Evolutionary conservation across 1,140 invertebrate species (phyloP).

Genomic region (Micrasema longulum): DNA sequence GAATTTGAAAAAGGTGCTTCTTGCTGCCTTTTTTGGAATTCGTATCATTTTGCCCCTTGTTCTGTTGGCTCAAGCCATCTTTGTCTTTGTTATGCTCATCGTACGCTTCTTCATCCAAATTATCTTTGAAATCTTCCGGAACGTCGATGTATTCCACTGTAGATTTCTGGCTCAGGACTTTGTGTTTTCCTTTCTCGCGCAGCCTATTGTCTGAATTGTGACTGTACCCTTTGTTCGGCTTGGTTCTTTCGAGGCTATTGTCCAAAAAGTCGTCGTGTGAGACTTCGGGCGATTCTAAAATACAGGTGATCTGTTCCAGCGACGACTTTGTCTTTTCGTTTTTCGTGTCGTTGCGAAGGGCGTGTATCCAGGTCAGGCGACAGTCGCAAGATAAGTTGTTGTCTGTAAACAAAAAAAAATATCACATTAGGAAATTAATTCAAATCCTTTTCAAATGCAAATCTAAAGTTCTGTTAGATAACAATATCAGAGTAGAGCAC

Average conservation of each 20-base stretch:
- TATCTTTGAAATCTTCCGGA: constrained; percentile 27
- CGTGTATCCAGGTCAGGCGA: constrained; percentile 80
- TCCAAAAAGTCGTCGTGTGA: constrained; percentile 33
- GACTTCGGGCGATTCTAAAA: constrained; percentile 30
- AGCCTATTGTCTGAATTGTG: constrained; percentile 33
- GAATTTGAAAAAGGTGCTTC: constrained; percentile 66
- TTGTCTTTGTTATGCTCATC: constrained; percentile 22
- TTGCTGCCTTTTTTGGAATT: constrained; percentile 35
- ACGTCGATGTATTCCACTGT: constrained; percentile 44
- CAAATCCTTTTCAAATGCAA: too few species aligned
- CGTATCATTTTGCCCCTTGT: constrained; percentile 39
- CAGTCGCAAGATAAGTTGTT: constrained; percentile 85
- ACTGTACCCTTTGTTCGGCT: constrained; percentile 9
- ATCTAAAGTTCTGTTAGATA: too few species aligned
- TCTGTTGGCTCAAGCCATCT: constrained; percentile 18
- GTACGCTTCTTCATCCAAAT: constrained; percentile 34
- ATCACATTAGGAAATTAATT: constrained; percentile 7
- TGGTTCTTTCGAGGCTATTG: constrained; percentile 44
- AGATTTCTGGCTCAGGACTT: constrained; percentile 45
- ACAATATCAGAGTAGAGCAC: neutral
- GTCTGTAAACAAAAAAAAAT: constrained; percentile 69
- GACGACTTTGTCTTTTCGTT: constrained; percentile 74
- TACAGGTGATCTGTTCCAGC: constrained; percentile 75
- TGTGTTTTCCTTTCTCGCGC: constrained; percentile 42
- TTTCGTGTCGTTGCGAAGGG: constrained; percentile 78